phyloP scores from a whole-genome alignment of 1,140 invertebrate species.

The Andrena cerasifolii region DNA sequence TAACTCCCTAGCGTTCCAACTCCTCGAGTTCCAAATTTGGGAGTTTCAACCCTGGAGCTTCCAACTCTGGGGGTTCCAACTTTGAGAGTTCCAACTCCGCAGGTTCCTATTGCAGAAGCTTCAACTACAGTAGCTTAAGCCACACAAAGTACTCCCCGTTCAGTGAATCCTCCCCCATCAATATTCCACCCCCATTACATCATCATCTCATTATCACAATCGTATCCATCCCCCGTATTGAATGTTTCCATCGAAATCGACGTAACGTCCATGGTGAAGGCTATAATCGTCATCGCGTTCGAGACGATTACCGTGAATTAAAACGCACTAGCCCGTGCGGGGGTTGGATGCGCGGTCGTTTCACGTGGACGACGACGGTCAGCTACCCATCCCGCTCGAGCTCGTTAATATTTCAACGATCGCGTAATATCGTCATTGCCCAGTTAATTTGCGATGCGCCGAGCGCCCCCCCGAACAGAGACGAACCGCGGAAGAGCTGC shows the following conservation, averaged over 20 bases:
- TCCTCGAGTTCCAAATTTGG: no score
- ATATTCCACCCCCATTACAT: not conserved
- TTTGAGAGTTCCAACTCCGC: no score
- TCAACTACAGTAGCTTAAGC: no score
- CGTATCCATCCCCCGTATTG: no score
- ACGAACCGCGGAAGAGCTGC: not conserved
- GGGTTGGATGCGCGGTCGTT: not conserved
- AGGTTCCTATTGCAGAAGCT: no score
- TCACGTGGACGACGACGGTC: not conserved
- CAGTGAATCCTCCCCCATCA: no score
- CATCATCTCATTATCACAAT: not conserved
- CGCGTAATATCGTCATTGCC: conserved; percentile 41
- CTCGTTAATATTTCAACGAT: conserved; percentile 44
- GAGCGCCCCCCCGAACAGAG: not conserved
- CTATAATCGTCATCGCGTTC: not conserved
- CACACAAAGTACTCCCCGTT: no score
- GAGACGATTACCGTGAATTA: conserved; percentile 33
- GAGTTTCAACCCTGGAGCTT: no score
- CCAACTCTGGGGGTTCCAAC: no score
- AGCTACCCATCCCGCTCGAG: conserved; percentile 16
- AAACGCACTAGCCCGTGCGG: not conserved
- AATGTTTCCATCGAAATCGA: not conserved
- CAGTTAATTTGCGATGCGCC: conserved; percentile 30
- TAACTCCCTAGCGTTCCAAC: no score
- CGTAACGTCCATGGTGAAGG: not conserved